Base-by-base conservation (phyloP, 2,888 invertebrate species). In the Nasonia oneida region DNA sequence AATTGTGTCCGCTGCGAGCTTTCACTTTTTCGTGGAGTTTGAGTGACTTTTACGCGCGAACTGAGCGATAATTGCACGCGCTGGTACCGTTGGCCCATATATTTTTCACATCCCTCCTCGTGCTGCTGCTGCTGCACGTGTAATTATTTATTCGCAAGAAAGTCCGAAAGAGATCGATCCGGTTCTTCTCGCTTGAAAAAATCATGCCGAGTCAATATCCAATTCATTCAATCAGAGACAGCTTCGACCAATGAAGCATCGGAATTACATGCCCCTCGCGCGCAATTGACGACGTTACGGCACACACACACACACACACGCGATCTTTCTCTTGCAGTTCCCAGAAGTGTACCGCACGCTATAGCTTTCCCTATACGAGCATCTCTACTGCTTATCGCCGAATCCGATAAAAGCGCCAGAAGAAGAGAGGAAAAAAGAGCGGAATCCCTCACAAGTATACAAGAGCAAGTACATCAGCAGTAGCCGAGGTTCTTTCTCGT, bases 41-140 rank as follows among this genome's bases (percentile, higher is more conserved):
- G 74, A 74, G 74, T 74, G 74, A 74, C 74, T 74, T 74, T 74
- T 50, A 47, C 3, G 33, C n/a, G 42, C n/a, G 42, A 42, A 74
- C n/a, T 23, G 23, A 23, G 23, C 23, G 23, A 23, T 23, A 23
- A 23, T 23, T 23, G 23, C 23, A 23, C 23, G 23, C 23, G 23
- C 23, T 23, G 23, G 23, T 23, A 23, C 23, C 23, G 23, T 23
- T 23, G 23, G 23, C 23, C 0, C 23, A 61, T 61, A 37, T 37
- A 4, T 4, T 37, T 61, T 61, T n/a, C 23, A 0, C 57, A n/a
- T 57, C 42, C 12, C 15, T 15, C 53, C 2, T 18, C 3, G 18
- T 18, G 15, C n/a, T 18, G 18, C 53, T 15, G 4, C 4, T 37
- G 37, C 3, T 18, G 15, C n/a, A 57, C n/a, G 57, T 57, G n/a